These are phyloP conservation scores for Proisotoma minuta DNA, from an alignment of 2,888 invertebrate species.

Conservation along the genomic window DNA sequence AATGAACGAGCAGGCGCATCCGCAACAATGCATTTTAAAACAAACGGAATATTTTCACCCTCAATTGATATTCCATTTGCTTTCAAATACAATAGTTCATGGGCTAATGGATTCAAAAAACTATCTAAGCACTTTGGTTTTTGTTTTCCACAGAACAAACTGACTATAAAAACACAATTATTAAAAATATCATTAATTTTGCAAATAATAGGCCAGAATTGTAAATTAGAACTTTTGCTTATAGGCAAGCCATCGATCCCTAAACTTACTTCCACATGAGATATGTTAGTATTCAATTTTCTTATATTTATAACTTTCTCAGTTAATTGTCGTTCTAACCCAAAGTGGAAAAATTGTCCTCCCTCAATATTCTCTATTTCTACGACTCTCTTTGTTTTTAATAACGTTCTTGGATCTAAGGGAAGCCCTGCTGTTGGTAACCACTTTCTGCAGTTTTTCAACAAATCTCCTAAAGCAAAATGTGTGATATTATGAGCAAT, in stretches of 20 bases:
- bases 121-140: neutral
- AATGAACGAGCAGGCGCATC: constrained; percentile 33
- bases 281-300: neutral
- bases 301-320: neutral
- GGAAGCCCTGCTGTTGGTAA: neutral
- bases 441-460: neutral
- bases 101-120: neutral
- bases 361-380: neutral
- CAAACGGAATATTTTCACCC: neutral
- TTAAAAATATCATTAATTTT: neutral
- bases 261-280: neutral
- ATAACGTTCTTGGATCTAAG: neutral
- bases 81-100: neutral
- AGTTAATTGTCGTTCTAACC: neutral
- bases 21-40: constrained; percentile 18
- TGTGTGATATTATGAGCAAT: constrained; percentile 9
- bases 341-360: constrained; percentile 6
- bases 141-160: neutral
- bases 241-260: constrained; percentile 16
- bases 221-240: constrained; percentile 4
- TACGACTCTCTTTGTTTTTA: neutral
- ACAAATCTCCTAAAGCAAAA: neutral
- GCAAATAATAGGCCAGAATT: constrained; percentile 17
- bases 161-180: neutral
- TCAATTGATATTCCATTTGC: neutral